Percentiles rank a stretch among this genome's conserved stretches.
Conservation (phyloP, 2,113 vertebrate genomes). For the Eurypyga helias region DNA sequence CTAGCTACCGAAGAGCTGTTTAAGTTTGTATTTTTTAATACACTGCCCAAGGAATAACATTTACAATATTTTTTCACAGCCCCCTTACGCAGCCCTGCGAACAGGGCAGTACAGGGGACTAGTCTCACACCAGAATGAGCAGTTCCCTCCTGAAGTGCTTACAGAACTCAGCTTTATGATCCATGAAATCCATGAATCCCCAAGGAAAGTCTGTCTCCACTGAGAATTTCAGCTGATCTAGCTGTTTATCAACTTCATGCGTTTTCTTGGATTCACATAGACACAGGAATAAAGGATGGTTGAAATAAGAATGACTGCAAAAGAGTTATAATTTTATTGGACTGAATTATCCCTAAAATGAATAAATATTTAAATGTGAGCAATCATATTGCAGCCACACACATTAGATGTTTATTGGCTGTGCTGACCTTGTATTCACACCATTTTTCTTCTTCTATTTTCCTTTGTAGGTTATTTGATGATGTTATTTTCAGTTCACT, state of each 20-base stretch:
- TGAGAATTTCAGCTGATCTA: background rate
- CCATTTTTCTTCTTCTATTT: conserved; percentile 34
- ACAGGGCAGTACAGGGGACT: background rate
- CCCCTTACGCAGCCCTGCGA: background rate
- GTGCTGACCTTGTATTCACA: conserved; percentile 30
- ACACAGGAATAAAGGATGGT: background rate
- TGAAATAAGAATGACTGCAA: background rate
- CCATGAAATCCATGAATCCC: background rate
- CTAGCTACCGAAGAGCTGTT: background rate
- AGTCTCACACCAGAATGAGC: background rate
- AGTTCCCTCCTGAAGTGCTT: background rate
- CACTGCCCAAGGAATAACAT: background rate
- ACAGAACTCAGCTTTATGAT: background rate
- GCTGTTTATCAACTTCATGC: background rate
- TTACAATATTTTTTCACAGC: background rate
- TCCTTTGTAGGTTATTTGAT: conserved; percentile 6
- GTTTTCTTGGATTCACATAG: background rate
- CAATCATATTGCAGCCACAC: background rate
- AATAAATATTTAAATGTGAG: conserved; percentile 57
- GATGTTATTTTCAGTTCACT: conserved; percentile 14
- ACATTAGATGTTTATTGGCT: background rate
- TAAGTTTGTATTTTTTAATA: background rate
- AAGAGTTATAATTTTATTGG: background rate
- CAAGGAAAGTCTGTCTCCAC: background rate
- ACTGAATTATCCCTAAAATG: conserved; percentile 9